These are phyloP conservation scores for Mugil cephalus DNA, from an alignment of 2,113 vertebrate species.

Conservation along the genomic window DNA sequence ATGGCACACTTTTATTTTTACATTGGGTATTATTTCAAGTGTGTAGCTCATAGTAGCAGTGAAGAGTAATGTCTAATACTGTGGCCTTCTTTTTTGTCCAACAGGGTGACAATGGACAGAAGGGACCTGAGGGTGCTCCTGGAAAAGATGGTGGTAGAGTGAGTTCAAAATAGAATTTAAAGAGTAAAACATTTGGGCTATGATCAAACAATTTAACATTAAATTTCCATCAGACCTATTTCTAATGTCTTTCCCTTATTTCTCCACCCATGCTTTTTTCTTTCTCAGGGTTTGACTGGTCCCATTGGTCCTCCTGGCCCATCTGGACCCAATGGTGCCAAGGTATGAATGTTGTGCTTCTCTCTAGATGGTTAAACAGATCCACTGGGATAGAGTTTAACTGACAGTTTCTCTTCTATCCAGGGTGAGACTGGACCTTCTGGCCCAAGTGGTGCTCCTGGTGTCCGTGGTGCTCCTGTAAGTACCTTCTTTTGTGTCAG, in stretches of 20 bases:
- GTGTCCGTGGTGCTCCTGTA: constrained; percentile 93
- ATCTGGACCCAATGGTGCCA: constrained; percentile 92
- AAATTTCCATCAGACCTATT: not conserved
- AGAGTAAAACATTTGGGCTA: no score
- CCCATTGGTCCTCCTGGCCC: constrained; percentile 96
- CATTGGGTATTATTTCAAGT: not conserved
- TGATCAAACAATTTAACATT: not conserved
- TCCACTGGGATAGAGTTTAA: not conserved
- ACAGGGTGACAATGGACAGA: constrained; percentile 94
- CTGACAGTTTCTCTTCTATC: constrained; percentile 29
- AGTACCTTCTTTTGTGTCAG: constrained; percentile 69
- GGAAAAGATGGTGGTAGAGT: constrained; percentile 95
- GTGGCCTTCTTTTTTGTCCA: constrained; percentile 20
- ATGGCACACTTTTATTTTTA: not conserved
- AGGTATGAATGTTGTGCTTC: constrained; percentile 83
- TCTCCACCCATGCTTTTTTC: constrained; percentile 6
- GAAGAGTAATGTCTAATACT: accelerated
- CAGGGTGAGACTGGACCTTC: constrained; percentile 93
- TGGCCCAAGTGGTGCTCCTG: constrained; percentile 88
- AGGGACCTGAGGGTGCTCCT: constrained; percentile 94
- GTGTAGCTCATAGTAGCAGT: not conserved
- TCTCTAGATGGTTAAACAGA: not conserved
- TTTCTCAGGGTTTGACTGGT: constrained; percentile 91
- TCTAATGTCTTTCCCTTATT: not conserved
- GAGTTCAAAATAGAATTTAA: constrained; percentile 70